Percentiles rank a stretch among this genome's conserved stretches.
Conservation (phyloP, 1,140 invertebrate genomes). For the Nephotettix cincticeps region DNA sequence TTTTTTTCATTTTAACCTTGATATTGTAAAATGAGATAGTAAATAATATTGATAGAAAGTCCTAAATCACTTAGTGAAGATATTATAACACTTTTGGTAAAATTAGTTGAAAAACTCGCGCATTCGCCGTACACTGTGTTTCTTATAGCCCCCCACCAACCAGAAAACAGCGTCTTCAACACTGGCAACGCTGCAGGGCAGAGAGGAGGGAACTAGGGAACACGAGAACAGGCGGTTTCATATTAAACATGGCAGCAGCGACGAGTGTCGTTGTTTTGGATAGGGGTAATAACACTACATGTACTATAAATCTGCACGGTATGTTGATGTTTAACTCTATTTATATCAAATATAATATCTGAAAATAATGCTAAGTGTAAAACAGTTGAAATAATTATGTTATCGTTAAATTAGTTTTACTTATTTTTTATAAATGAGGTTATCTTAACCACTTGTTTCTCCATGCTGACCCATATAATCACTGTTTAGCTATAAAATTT, state of each 20-base stretch:
- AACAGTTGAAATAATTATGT: neutral
- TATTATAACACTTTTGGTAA: neutral
- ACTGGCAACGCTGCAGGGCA: neutral
- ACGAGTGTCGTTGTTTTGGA: conserved; percentile 91
- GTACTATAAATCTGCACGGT: conserved; percentile 92
- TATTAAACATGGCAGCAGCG: conserved; percentile 73
- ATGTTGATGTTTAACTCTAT: conserved; percentile 50
- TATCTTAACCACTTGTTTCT: no score
- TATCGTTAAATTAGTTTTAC: neutral
- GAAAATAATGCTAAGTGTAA: no score
- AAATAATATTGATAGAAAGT: no score
- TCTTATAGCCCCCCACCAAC: conserved; percentile 4
- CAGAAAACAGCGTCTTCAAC: neutral
- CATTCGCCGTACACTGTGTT: neutral
- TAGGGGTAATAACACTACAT: conserved; percentile 92
- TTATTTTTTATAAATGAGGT: conserved; percentile 10
- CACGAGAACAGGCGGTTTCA: conserved; percentile 32
- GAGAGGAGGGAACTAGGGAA: no score
- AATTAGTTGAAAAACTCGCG: neutral
- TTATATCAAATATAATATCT: no score
- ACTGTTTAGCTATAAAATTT: no score
- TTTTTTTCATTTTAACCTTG: no score
- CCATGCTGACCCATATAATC: neutral
- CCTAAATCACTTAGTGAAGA: no score
- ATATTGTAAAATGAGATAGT: no score